Evolutionary conservation across 2,888 invertebrate species (phyloP), one percentile per base, ranked within the genome.

Genomic region (Myopa tessellatipennis): DNA sequence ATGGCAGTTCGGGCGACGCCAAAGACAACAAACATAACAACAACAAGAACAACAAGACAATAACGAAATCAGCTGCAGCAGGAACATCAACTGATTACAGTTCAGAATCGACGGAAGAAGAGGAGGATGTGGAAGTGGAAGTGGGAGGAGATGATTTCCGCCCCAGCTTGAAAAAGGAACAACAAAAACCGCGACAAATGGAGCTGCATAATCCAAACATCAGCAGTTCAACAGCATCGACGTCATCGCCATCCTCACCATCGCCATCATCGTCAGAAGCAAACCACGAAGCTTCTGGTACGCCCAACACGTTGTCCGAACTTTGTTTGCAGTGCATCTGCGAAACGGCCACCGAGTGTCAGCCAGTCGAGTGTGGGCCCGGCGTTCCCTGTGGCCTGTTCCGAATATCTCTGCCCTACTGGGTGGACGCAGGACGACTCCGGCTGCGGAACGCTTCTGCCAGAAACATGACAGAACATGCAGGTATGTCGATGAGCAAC

Each of bases 281-380:
- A 40, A 67, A 40, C 67, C 14, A 16, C n/a, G 55, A 52, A 70
- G 38, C 36, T n/a, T 18, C 60, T 10, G 60, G 14, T 58, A 68
- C 52, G 38, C 16, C 70, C 58, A n/a, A 71, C 38, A 12, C 16
- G 36, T 34, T 45, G 50, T 60, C 61, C 40, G 82, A 78, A 4
- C 79, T 81, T 40, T 87, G 88, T 76, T 74, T 87, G 50, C 78
- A 79, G 67, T 88, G 88, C 80, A 81, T 87, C 36, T 86, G 87
- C 40, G 79, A 80, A 58, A 83, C 84, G 0, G 74, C 82, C 4
- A 84, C 85, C 16, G 79, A 78, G 14, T 84, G 84, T 36, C 55
- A 2, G 68, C 80, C 81, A 40, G 80, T 78, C 38, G 80, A 60
- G 70, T 84, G 83, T 75, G 72, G 77, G 40, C 73, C 70, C 2